A percentile compares a stretch with the other conserved stretches of the same genome.
phyloP scores from a whole-genome alignment of 2,888 invertebrate genomes.

The Drosophila glabriapex region DNA sequence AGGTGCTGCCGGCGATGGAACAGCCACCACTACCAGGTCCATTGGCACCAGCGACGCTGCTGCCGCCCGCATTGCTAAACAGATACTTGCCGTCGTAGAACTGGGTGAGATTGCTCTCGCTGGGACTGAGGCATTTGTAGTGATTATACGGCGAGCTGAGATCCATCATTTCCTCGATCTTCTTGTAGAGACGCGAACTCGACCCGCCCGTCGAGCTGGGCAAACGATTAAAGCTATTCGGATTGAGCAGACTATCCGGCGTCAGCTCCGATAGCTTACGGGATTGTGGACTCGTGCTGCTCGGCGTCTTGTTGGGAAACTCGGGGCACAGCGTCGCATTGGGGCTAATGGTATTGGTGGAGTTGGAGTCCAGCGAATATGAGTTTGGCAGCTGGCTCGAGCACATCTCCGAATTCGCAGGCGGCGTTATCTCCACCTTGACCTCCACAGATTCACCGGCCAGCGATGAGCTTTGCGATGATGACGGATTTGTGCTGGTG shows the following conservation, averaged over 20 bases:
- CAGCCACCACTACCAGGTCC: slow-evolving; percentile 74
- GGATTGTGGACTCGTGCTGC: slow-evolving; percentile 78
- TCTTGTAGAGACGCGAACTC: slow-evolving; percentile 84
- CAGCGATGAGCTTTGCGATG: slow-evolving; percentile 85
- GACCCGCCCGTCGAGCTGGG: slow-evolving; percentile 83
- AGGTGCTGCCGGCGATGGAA: slow-evolving; percentile 58
- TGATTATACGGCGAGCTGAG: slow-evolving; percentile 91
- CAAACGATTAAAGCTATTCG: slow-evolving; percentile 84
- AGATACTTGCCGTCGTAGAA: slow-evolving; percentile 84
- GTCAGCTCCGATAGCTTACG: slow-evolving; percentile 85
- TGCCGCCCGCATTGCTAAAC: slow-evolving; percentile 63
- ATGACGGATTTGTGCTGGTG: slow-evolving; percentile 85
- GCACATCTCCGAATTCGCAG: slow-evolving; percentile 78
- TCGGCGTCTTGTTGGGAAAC: slow-evolving; percentile 82
- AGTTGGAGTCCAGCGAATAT: slow-evolving; percentile 85
- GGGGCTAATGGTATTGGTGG: slow-evolving; percentile 83
- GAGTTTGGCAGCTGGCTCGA: slow-evolving; percentile 83
- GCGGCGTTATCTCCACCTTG: slow-evolving; percentile 86
- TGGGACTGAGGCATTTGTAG: slow-evolving; percentile 90
- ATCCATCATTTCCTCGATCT: slow-evolving; percentile 87
- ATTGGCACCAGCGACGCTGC: slow-evolving; percentile 40
- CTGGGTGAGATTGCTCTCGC: slow-evolving; percentile 86
- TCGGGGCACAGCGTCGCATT: slow-evolving; percentile 83
- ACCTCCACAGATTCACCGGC: slow-evolving; percentile 85
- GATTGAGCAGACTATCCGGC: slow-evolving; percentile 83